phyloP scores from a whole-genome alignment of 2,797 vertebrate genomes.

The Pangasius krempfi region DNA sequence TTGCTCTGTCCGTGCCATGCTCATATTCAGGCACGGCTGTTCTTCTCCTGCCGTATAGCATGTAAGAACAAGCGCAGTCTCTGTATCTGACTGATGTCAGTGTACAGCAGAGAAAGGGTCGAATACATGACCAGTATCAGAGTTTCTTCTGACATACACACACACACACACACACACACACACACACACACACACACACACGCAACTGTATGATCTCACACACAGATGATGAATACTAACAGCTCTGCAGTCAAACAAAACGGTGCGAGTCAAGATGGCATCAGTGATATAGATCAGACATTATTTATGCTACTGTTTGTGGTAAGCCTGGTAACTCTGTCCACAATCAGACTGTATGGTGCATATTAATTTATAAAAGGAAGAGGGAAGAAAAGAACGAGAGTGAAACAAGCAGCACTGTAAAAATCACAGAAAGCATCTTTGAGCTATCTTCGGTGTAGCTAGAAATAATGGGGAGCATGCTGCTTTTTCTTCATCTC shows the following conservation, averaged over 20 bases:
- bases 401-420: not conserved
- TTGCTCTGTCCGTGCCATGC: conserved; percentile 12
- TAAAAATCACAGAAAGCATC: not conserved
- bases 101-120: not conserved
- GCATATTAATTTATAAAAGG: not conserved
- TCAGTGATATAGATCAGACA: not conserved
- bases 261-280: not conserved
- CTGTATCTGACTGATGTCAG: conserved; percentile 22
- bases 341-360: not conserved
- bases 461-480: not conserved
- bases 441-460: not conserved
- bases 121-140: not conserved
- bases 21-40: conserved; percentile 17
- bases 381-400: not conserved
- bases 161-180: too few relatives aligned
- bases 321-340: not conserved
- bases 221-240: not conserved
- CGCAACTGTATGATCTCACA: not conserved
- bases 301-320: not conserved
- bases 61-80: conserved; percentile 11
- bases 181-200: not conserved
- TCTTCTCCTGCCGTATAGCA: not conserved
- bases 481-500: not conserved
- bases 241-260: not conserved
- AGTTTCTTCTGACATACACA: not conserved